Evolutionary conservation across 2,113 vertebrate genomes (phyloP).

Genomic region (Sturnira hondurensis): DNA sequence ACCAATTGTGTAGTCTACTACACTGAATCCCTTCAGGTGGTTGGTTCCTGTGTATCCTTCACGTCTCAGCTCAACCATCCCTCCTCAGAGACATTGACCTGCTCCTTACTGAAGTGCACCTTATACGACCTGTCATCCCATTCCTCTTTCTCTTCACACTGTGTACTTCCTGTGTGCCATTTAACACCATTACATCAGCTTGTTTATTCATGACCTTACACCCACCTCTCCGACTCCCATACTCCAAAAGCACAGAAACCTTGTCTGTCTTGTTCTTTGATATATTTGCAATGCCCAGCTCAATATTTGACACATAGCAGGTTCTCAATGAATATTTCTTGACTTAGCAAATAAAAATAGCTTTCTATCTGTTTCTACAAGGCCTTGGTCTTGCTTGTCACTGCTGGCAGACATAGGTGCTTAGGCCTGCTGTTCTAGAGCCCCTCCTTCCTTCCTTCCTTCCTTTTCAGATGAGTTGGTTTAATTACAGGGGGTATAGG

Average conservation of each 20-base stretch:
- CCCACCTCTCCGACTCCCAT: fast-evolving
- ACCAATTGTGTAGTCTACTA: neutral
- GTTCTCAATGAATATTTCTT: neutral
- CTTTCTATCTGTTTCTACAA: neutral
- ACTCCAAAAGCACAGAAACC: neutral
- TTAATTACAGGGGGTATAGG: neutral
- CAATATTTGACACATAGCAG: neutral
- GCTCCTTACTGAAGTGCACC: neutral
- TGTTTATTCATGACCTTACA: neutral
- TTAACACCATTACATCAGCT: neutral
- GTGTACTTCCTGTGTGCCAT: neutral
- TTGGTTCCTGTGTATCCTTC: neutral
- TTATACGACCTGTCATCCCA: neutral
- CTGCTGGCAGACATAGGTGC: neutral
- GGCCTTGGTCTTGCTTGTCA: neutral
- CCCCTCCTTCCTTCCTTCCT: neutral
- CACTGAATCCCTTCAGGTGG: neutral
- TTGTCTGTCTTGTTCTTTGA: neutral
- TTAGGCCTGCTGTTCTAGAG: neutral
- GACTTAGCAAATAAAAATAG: neutral
- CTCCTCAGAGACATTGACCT: neutral
- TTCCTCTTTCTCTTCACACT: neutral
- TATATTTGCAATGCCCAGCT: neutral
- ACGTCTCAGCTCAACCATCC: neutral
- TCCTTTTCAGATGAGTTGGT: neutral